These are phyloP conservation scores for Temnothorax nylanderi DNA, from an alignment of 1,140 invertebrate species.

Conservation along the genomic window DNA sequence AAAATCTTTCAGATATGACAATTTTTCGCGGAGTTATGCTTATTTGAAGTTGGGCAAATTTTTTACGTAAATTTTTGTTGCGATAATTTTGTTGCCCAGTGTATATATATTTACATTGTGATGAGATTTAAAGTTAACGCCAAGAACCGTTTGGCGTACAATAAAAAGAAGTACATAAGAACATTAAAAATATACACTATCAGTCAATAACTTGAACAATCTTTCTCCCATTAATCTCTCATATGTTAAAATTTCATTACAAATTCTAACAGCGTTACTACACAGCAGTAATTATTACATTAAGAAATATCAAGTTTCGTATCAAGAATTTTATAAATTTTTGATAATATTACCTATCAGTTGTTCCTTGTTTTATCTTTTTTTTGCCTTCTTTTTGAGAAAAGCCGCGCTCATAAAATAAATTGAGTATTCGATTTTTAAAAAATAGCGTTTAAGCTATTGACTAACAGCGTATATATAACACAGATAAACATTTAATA, in stretches of 20 bases:
- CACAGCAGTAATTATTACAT: not conserved
- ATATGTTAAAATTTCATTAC: not conserved
- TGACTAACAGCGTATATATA: not conserved
- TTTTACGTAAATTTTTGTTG: too few relatives aligned
- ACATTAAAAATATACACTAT: not conserved
- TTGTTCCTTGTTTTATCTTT: not conserved
- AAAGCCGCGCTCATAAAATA: not conserved
- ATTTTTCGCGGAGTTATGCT: too few relatives aligned
- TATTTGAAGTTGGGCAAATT: too few relatives aligned
- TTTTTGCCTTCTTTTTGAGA: not conserved
- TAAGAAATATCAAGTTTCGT: not conserved
- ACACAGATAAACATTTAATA: not conserved
- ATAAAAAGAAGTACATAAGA: constrained; percentile 1
- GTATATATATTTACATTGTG: constrained; percentile 44
- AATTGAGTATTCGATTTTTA: not conserved
- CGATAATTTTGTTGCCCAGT: too few relatives aligned
- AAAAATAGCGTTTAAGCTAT: not conserved
- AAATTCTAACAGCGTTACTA: not conserved
- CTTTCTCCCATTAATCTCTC: not conserved
- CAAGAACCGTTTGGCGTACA: not conserved
- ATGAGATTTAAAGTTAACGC: constrained; percentile 2
- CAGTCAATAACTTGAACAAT: not conserved
- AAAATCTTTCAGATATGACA: too few relatives aligned
- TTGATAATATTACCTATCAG: not conserved
- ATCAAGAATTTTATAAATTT: not conserved